phyloP scores from a whole-genome alignment of 2,888 invertebrate species.

The Brachyopa scutellaris region DNA sequence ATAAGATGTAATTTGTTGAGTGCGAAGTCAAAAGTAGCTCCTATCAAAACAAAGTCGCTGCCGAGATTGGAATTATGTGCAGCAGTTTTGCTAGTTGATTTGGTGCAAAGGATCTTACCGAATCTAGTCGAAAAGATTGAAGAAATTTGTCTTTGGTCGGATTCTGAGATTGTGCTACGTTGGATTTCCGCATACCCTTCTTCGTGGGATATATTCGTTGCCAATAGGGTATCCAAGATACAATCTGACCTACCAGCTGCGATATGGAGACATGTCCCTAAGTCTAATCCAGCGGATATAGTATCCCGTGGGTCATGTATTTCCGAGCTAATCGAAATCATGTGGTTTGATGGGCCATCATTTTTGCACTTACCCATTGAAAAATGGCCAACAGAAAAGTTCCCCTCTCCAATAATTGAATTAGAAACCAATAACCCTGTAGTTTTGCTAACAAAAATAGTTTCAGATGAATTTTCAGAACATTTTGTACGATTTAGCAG shows the following conservation, averaged over 20 bases:
- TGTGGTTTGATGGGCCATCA: neutral
- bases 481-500: neutral
- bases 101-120: neutral
- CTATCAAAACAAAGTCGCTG: neutral
- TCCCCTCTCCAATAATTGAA: neutral
- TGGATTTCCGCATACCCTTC: slow-evolving; percentile 8
- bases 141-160: neutral
- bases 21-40: neutral
- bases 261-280: slow-evolving; percentile 1
- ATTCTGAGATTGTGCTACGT: neutral
- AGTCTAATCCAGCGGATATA: slow-evolving; percentile 1
- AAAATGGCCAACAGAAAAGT: slow-evolving; percentile 9
- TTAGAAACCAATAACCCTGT: neutral
- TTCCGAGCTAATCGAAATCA: neutral
- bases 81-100: neutral
- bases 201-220: slow-evolving; percentile 9
- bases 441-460: neutral
- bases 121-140: neutral
- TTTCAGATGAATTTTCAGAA: neutral
- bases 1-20: neutral
- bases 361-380: neutral
- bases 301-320: neutral
- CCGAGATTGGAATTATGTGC: neutral
- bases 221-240: slow-evolving; percentile 5
- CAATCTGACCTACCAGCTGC: neutral